These are phyloP conservation scores for Ooceraea biroi DNA, from an alignment of 1,140 invertebrate genomes.

Conservation along the genomic window DNA sequence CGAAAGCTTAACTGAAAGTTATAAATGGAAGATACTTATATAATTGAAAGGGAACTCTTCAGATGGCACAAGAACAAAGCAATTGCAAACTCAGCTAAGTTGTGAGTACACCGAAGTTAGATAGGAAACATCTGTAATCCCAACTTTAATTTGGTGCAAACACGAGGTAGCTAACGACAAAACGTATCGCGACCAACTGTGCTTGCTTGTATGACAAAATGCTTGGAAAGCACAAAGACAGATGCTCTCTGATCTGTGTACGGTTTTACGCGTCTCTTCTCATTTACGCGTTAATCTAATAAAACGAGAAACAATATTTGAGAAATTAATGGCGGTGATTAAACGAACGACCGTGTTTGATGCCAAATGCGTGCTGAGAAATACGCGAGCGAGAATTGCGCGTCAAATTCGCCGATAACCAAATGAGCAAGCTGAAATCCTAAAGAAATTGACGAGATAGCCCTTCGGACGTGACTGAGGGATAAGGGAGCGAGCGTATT, in stretches of 20 bases:
- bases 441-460: constrained; percentile 24
- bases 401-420: neutral
- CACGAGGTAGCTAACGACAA: constrained; percentile 28
- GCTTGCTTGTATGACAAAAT: constrained; percentile 11
- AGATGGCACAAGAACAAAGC: constrained; percentile 29
- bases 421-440: neutral
- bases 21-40: constrained; percentile 18
- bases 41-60: constrained; percentile 37
- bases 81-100: constrained; percentile 46
- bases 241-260: neutral
- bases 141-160: constrained; percentile 53
- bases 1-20: constrained; percentile 27
- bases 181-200: constrained; percentile 21
- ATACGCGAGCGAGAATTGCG: neutral
- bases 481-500: neutral
- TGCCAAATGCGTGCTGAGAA: neutral
- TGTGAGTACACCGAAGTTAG: constrained; percentile 39
- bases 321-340: no score
- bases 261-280: neutral
- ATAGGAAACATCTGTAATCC: constrained; percentile 57
- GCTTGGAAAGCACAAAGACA: neutral
- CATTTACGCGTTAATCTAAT: constrained; percentile 5
- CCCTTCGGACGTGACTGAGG: neutral
- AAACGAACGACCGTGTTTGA: no score
- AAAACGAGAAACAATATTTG: constrained; percentile 1